A percentile compares a stretch with the other conserved stretches of the same genome.
phyloP scores from a whole-genome alignment of 2,888 invertebrate species.

The Abrostola tripartita region DNA sequence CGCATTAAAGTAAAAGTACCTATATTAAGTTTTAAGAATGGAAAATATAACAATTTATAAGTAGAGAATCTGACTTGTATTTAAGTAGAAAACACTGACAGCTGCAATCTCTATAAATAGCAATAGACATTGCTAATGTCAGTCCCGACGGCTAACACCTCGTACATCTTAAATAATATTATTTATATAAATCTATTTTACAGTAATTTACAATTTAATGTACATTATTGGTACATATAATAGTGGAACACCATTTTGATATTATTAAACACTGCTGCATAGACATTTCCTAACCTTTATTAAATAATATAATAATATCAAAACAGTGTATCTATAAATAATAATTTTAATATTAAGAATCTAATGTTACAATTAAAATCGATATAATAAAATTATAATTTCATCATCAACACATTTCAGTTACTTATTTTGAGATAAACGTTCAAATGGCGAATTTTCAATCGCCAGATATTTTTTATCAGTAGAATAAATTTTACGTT shows the following conservation, averaged over 20 bases:
- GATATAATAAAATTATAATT: too few species aligned
- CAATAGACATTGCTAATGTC: neutral
- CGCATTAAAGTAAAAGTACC: too few species aligned
- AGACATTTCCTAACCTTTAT: neutral
- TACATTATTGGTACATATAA: conserved; percentile 34
- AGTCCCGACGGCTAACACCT: conserved; percentile 20
- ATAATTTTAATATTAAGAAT: conserved; percentile 25
- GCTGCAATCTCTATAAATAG: conserved; percentile 4
- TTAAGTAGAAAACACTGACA: too few species aligned
- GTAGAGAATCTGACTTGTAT: too few species aligned
- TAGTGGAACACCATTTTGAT: conserved; percentile 23
- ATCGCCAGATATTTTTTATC: too few species aligned
- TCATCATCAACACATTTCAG: too few species aligned
- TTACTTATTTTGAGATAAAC: too few species aligned
- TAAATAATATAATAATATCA: conserved; percentile 24
- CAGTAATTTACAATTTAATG: conserved; percentile 52
- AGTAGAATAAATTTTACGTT: too few species aligned
- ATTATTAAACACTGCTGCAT: conserved; percentile 9
- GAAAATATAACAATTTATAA: too few species aligned
- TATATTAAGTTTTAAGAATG: too few species aligned
- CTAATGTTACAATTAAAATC: neutral
- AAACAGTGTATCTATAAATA: conserved; percentile 40
- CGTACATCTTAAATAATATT: conserved; percentile 32
- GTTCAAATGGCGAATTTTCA: too few species aligned
- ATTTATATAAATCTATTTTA: conserved; percentile 49